These are phyloP conservation scores for Brachyrhaphis roseni DNA, from an alignment of 2,797 vertebrate genomes.

Conservation along the genomic window DNA sequence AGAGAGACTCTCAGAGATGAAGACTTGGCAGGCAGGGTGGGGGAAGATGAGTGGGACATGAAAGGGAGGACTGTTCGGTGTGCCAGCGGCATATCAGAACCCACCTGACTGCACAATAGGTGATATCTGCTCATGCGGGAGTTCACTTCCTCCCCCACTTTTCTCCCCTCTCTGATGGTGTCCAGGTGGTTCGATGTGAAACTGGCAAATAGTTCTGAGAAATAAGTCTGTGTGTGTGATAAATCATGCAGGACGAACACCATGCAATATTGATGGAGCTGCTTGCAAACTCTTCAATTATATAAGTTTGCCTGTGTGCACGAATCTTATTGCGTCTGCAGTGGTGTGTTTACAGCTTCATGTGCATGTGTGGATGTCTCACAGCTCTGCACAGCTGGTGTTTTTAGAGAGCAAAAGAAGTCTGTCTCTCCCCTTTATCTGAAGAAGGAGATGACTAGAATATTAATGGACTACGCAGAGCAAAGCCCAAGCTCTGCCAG, in stretches of 20 bases:
- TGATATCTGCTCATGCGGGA: constrained; percentile 56
- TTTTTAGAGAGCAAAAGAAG: constrained; percentile 77
- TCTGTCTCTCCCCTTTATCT: constrained; percentile 72
- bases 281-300: constrained; percentile 71
- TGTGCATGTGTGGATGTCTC: constrained; percentile 64
- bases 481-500: constrained; percentile 47
- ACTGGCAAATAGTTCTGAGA: constrained; percentile 30
- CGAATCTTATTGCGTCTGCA: constrained; percentile 63
- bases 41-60: constrained; percentile 61
- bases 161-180: constrained; percentile 23
- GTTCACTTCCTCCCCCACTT: constrained; percentile 43
- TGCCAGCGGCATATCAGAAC: constrained; percentile 68
- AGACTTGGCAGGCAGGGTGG: constrained; percentile 51
- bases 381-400: constrained; percentile 75
- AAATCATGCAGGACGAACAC: constrained; percentile 71
- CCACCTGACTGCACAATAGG: constrained; percentile 64
- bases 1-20: constrained; percentile 59
- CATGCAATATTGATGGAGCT: constrained; percentile 71
- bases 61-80: constrained; percentile 64
- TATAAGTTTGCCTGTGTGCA: constrained; percentile 70
- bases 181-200: constrained; percentile 43
- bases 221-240: constrained; percentile 44
- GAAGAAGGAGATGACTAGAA: constrained; percentile 73
- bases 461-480: constrained; percentile 72
- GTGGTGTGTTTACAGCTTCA: constrained; percentile 64